phyloP scores from a whole-genome alignment of 2,888 invertebrate species.

The Thyatira batis region DNA sequence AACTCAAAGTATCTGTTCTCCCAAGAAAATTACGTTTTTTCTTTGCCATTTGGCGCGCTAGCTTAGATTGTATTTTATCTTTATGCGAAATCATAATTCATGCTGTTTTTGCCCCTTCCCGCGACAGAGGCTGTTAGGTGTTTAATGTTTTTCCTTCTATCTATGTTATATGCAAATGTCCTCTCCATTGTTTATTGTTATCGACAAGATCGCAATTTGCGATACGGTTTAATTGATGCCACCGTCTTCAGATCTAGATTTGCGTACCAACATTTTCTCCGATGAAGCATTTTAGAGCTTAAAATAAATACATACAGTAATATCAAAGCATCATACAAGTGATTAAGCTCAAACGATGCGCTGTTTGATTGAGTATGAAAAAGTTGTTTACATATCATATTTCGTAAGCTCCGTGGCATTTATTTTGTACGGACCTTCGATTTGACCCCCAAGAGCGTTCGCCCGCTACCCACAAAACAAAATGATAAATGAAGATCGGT shows the following conservation, averaged over 20 bases:
- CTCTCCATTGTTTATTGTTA: slow-evolving; percentile 63
- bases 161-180: slow-evolving; percentile 63
- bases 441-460: slow-evolving; percentile 71
- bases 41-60: slow-evolving; percentile 72
- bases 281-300: neutral
- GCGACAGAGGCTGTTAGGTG: slow-evolving; percentile 60
- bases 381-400: slow-evolving; percentile 65
- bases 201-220: slow-evolving; percentile 58
- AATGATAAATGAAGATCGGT: slow-evolving; percentile 80
- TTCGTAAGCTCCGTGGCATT: slow-evolving; percentile 57
- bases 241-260: slow-evolving; percentile 18
- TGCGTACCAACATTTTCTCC: slow-evolving; percentile 17
- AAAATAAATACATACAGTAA: neutral
- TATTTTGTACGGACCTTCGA: slow-evolving; percentile 52
- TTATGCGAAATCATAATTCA: slow-evolving; percentile 80
- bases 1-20: slow-evolving; percentile 56
- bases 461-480: slow-evolving; percentile 74
- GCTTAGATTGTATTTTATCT: slow-evolving; percentile 80
- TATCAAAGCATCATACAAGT: slow-evolving; percentile 7
- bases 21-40: slow-evolving; percentile 73
- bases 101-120: slow-evolving; percentile 69
- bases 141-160: slow-evolving; percentile 67
- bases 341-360: slow-evolving; percentile 27
- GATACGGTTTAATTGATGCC: slow-evolving; percentile 52
- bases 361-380: slow-evolving; percentile 46